A percentile compares a stretch with the other conserved stretches of the same genome.
phyloP scores from a whole-genome alignment of 2,888 invertebrate genomes.

The Caenorhabditis sp. region DNA sequence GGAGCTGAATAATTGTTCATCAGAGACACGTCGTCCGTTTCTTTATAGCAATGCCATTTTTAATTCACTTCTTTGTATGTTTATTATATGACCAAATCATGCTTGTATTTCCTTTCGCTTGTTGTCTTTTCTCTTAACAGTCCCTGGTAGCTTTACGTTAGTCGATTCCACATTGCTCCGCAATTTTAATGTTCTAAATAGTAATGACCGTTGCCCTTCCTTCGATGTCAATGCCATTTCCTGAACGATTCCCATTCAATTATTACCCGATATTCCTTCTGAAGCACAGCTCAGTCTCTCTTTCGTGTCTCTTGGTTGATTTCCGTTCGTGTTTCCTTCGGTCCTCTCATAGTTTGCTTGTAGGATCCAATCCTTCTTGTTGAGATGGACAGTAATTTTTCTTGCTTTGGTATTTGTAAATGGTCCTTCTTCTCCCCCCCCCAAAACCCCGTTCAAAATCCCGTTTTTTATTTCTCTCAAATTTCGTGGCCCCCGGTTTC shows the following conservation, averaged over 20 bases:
- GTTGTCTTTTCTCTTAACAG: not conserved
- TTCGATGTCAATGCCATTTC: constrained; percentile 13
- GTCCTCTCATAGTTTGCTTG: not conserved
- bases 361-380: constrained; percentile 12
- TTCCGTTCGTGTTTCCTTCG: not conserved
- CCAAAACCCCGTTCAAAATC: not conserved
- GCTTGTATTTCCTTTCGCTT: not conserved
- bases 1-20: not conserved
- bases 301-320: not conserved
- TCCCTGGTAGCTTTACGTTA: constrained; percentile 35
- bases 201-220: not conserved
- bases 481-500: constrained; percentile 10
- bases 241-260: constrained; percentile 16
- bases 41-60: too few relatives aligned
- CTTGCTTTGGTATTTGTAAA: constrained; percentile 1
- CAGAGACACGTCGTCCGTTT: not conserved
- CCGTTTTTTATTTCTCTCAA: not conserved
- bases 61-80: not conserved
- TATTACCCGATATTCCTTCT: not conserved
- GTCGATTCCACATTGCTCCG: not conserved
- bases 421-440: not conserved
- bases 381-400: too few relatives aligned
- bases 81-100: not conserved
- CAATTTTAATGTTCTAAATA: constrained; percentile 6
- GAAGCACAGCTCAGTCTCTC: constrained; percentile 35